A percentile compares a stretch with the other conserved stretches of the same genome.
phyloP scores from a whole-genome alignment of 2,888 invertebrate genomes.

The Tetanocera ferruginea region DNA sequence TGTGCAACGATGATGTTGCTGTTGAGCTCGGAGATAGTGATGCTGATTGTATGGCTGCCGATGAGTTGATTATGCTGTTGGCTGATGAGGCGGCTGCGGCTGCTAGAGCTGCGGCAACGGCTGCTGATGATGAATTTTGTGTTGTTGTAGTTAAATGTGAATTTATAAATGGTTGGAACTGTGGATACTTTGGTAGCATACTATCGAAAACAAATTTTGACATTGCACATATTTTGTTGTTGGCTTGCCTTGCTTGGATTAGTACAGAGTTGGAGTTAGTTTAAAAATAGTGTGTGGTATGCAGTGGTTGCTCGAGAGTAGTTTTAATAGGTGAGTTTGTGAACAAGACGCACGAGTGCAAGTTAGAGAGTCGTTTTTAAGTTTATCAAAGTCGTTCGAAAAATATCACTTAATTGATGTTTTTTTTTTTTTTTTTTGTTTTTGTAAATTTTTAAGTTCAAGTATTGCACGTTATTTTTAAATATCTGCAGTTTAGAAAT shows the following conservation, averaged over 20 bases:
- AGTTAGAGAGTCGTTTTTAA: background rate
- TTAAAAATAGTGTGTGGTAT: slow-evolving; percentile 27
- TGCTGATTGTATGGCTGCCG: slow-evolving; percentile 48
- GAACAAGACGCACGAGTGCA: too few species aligned
- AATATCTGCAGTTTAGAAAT: background rate
- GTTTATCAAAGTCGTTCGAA: too few species aligned
- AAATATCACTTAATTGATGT: too few species aligned
- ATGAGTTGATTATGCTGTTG: slow-evolving; percentile 67
- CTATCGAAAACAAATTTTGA: slow-evolving; percentile 98
- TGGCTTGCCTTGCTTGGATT: slow-evolving; percentile 35
- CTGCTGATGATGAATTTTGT: slow-evolving; percentile 78
- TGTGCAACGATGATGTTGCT: slow-evolving; percentile 45
- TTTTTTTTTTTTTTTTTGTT: too few species aligned
- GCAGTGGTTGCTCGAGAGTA: slow-evolving; percentile 21
- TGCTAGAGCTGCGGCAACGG: slow-evolving; percentile 75
- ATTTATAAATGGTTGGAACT: slow-evolving; percentile 75
- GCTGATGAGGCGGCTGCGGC: slow-evolving; percentile 64
- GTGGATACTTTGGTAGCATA: slow-evolving; percentile 95
- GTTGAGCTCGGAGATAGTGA: slow-evolving; percentile 60
- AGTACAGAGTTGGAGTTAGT: slow-evolving; percentile 40
- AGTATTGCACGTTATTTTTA: too few species aligned
- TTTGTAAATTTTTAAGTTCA: too few species aligned
- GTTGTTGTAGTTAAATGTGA: slow-evolving; percentile 70
- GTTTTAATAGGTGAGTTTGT: background rate
- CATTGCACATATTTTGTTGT: slow-evolving; percentile 78